Evolutionary conservation across 2,797 vertebrate species (phyloP).

Genomic region (Mus caroli): DNA sequence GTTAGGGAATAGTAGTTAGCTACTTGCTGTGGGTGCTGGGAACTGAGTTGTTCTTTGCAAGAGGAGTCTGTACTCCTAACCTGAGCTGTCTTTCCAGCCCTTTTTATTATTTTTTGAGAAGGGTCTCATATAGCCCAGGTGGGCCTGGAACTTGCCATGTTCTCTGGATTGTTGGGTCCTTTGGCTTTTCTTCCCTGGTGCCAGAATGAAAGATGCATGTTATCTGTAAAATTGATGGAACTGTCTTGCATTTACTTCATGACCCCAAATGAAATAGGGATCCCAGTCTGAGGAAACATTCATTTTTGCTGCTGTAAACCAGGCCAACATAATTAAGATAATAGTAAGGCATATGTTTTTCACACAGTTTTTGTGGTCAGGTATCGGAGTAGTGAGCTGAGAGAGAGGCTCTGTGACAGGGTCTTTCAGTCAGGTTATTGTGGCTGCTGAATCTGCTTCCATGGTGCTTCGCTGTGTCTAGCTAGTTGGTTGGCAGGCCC

Average conservation of each 20-base stretch:
- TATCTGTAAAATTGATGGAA: neutral
- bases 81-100: neutral
- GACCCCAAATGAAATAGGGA: neutral
- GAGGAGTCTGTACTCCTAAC: neutral
- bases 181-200: neutral
- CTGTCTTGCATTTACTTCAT: constrained; percentile 41
- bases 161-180: neutral
- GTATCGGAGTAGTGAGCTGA: neutral
- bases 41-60: neutral
- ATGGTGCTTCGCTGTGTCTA: neutral
- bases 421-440: neutral
- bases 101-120: neutral
- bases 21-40: neutral
- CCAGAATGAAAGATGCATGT: neutral
- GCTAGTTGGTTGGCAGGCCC: neutral
- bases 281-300: neutral
- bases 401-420: neutral
- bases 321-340: neutral
- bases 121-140: neutral
- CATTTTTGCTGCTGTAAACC: constrained; percentile 6
- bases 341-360: neutral
- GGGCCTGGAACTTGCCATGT: neutral
- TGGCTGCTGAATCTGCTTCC: neutral
- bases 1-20: neutral
- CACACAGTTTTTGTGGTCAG: neutral